These are phyloP conservation scores for Odocoileus hemionus DNA, from an alignment of 2,113 vertebrate genomes.

Conservation along the genomic window DNA sequence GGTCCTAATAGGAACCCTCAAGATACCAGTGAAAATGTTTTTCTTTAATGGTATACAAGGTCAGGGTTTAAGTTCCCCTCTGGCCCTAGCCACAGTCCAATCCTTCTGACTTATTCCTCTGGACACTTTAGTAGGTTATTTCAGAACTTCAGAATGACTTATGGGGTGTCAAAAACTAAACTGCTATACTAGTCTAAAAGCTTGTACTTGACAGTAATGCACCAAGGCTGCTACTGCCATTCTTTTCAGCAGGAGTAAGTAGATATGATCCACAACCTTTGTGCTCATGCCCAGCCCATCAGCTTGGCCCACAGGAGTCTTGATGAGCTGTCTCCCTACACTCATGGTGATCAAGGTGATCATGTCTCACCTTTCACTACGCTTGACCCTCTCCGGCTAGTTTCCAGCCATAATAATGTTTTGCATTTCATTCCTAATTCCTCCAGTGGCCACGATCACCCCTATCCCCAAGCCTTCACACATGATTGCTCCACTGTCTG, in stretches of 20 bases:
- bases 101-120: not conserved
- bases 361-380: not conserved
- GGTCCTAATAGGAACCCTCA: not conserved
- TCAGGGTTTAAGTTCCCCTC: not conserved
- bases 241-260: not conserved
- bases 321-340: not conserved
- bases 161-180: not conserved
- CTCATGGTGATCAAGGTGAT: too few relatives aligned
- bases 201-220: not conserved
- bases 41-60: not conserved
- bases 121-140: not conserved
- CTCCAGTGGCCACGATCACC: not conserved
- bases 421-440: not conserved
- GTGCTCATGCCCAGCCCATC: not conserved
- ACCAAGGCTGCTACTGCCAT: too few relatives aligned
- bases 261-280: rapidly evolving
- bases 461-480: not conserved
- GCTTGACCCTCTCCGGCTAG: not conserved
- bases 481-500: not conserved
- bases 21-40: not conserved
- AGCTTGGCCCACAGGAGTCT: not conserved
- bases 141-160: not conserved
- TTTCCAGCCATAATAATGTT: not conserved
- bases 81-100: not conserved
- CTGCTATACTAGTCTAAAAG: not conserved